phyloP scores from a whole-genome alignment of 2,113 vertebrate species.

The Hystrix cristata region DNA sequence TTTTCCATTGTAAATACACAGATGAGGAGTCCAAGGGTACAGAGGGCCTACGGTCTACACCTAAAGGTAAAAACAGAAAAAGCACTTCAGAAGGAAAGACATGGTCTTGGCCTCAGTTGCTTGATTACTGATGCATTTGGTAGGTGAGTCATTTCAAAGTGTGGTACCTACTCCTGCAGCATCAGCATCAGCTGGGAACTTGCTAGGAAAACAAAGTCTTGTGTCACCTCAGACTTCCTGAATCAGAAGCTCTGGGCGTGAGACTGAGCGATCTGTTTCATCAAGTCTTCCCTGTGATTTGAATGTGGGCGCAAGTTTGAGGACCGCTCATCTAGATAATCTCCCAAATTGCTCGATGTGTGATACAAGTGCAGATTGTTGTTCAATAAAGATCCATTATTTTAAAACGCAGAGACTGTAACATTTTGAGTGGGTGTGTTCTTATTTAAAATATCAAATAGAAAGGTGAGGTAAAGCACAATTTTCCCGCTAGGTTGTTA shows the following conservation, averaged over 20 bases:
- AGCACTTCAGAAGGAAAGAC: not conserved
- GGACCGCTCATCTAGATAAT: not conserved
- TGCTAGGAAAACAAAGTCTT: not conserved
- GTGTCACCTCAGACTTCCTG: no score
- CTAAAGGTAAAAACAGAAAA: not conserved
- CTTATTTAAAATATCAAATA: not conserved
- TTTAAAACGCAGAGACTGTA: not conserved
- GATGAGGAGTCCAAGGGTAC: not conserved
- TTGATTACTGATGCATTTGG: not conserved
- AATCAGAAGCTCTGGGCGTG: not conserved
- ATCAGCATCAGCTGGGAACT: not conserved
- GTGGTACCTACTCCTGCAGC: no score
- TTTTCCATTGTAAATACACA: not conserved
- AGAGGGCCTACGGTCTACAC: not conserved
- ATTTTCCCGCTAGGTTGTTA: not conserved
- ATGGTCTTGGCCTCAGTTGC: not conserved
- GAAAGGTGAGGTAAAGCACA: not conserved
- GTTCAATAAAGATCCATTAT: not conserved
- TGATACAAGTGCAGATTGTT: not conserved
- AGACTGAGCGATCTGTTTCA: not conserved
- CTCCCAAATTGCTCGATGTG: not conserved
- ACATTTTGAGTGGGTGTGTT: not conserved
- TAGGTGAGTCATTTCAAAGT: not conserved
- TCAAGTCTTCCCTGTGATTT: not conserved
- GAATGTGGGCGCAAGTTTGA: not conserved